Evolutionary conservation across 2,113 vertebrate species (phyloP).

Genomic region (Bubo bubo): DNA sequence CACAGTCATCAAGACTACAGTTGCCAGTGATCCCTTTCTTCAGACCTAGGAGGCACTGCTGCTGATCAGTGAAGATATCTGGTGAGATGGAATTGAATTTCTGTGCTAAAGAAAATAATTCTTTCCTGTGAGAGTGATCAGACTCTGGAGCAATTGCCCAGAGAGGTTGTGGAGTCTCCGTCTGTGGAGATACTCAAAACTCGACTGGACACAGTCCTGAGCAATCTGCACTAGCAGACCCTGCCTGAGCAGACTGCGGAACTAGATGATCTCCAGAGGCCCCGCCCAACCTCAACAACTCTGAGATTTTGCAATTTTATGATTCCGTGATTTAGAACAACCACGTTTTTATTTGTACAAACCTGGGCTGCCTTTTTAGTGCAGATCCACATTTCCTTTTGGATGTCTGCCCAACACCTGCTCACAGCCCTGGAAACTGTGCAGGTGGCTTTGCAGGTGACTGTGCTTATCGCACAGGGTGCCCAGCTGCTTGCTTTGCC

Average conservation of each 20-base stretch:
- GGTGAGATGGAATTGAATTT: not conserved
- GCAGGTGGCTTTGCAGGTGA: conserved; percentile 11
- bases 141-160: not conserved
- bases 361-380: not conserved
- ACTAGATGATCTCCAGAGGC: not conserved
- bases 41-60: not conserved
- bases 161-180: not conserved
- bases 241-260: not conserved
- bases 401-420: not conserved
- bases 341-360: not conserved
- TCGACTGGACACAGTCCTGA: not conserved
- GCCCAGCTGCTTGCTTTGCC: not conserved
- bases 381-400: not conserved
- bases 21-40: not conserved
- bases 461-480: not conserved
- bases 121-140: not conserved
- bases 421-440: not conserved
- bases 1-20: fast-evolving
- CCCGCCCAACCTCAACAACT: not conserved
- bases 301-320: not conserved
- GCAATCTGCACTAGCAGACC: not conserved
- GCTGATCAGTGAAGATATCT: not conserved
- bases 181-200: not conserved
- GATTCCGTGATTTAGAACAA: not conserved
- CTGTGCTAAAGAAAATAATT: not conserved